Base-by-base conservation (phyloP, 2,888 invertebrate species). In the Blera fallax region DNA sequence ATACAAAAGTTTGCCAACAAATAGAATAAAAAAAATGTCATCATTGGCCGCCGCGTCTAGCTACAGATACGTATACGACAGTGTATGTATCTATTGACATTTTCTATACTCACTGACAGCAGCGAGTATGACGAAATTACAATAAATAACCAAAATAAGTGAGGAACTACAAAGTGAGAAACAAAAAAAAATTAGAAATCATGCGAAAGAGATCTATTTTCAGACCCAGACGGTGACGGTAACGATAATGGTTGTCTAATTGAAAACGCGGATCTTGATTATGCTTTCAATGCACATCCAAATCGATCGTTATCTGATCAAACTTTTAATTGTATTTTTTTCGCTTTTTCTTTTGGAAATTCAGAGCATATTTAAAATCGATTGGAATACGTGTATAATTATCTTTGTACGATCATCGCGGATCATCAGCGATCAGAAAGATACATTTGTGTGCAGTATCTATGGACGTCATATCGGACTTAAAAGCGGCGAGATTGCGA, bases 41-140 rank as follows among this genome's bases (percentile, higher is more conserved):
- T 48, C 45, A 45, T 45, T n/a, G 29, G 32, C 7, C n/a, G 32
- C 7, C n/a, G 29, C 32, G 32, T 40, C 43, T 43, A 29, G 27
- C 29, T 11, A 40, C 27, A 43, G 27, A 6, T 18, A 48, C n/a
- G 45, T 54, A 32, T 54, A 27, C 11, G 14, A n/a, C n/a, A n/a
- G n/a, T n/a, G n/a, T n/a, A n/a, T n/a, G n/a, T n/a, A n/a, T n/a
- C n/a, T n/a, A n/a, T n/a, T n/a, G n/a, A n/a, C n/a, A n/a, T n/a
- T n/a, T n/a, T n/a, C n/a, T n/a, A n/a, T 62, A 64, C 27, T 60
- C 21, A n/a, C 24, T 52, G 52, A 29, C 52, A 43, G 14, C 21
- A 11, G 29, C n/a, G n/a, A 48, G 50, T 58, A 67, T 67, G 67
- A 76, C 76, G 58, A 67, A 76, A 76, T 48, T 16, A 48, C 29